Percentiles rank a stretch among this genome's conserved stretches.
phyloP scores from a whole-genome alignment of 1,140 invertebrate species.

The Drosophila bocqueti region DNA sequence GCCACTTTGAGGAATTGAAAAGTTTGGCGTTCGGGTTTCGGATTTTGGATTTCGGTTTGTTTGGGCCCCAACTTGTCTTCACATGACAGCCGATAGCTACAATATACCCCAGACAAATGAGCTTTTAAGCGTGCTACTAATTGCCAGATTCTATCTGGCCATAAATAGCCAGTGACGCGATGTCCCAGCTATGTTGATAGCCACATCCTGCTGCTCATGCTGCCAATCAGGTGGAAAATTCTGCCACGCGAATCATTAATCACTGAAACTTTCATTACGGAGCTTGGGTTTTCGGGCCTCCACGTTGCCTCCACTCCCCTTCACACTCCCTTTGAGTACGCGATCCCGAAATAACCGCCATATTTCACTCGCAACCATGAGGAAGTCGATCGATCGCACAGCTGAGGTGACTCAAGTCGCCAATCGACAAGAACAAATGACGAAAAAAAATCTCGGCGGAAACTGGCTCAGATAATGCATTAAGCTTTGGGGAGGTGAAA shows the following conservation, averaged over 20 bases:
- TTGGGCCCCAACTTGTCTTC: conserved; percentile 66
- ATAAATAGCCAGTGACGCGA: conserved; percentile 65
- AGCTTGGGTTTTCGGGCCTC: conserved; percentile 10
- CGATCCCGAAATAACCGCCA: conserved; percentile 36
- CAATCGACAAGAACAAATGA: conserved; percentile 43
- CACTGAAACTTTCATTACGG: conserved; percentile 36
- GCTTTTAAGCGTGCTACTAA: conserved; percentile 63
- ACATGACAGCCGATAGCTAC: conserved; percentile 52
- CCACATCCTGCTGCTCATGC: conserved; percentile 38
- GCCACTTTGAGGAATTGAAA: conserved; percentile 79
- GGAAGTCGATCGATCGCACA: conserved; percentile 42
- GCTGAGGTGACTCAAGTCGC: conserved; percentile 41
- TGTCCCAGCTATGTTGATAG: conserved; percentile 44
- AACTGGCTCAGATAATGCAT: conserved; percentile 35
- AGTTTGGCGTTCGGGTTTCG: conserved; percentile 10
- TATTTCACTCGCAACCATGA: conserved; percentile 47
- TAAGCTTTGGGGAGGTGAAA: conserved; percentile 42
- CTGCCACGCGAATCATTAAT: conserved; percentile 46
- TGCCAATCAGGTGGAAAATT: conserved; percentile 20
- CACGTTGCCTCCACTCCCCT: conserved; percentile 23
- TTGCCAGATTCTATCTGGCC: conserved; percentile 51
- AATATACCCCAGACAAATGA: conserved; percentile 59
- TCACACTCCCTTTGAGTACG: not conserved
- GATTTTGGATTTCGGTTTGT: conserved; percentile 16
- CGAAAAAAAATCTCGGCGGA: conserved; percentile 26